Base-by-base conservation (phyloP, 2,888 invertebrate genomes). In the Empis livida region DNA sequence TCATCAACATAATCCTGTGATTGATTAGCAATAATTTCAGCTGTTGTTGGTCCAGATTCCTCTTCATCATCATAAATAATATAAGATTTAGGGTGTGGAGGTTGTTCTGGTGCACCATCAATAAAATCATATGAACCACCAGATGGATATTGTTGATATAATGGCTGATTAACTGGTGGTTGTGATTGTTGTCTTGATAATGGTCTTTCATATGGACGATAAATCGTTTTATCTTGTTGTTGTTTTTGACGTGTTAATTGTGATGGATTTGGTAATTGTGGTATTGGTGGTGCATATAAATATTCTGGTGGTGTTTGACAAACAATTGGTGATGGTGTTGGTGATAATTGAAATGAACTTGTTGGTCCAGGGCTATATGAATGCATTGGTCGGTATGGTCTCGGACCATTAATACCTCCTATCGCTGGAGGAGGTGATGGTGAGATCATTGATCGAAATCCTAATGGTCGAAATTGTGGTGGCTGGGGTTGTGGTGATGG, bases 1-100 rank as follows among this genome's bases (percentile, higher is more conserved):
- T 93, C 93, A 65, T 93, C 93, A 54, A 93, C 82, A 68, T 92
- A 93, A 70, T 93, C 92, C 72, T 93, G 92, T 50, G 89, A 89
- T 71, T 93, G 93, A 66, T 84, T 86, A 52, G 91, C 91, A 59
- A 92, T 91, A 59, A 91, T 91, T 70, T 91, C 90, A 42, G 91
- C 91, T 15, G 91, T 91, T 50, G 89, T 85, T 10, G 86, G 87
- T 41, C 89, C 87, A 56, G 81, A 75, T 54, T 84, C 82, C 62
- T 83, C 84, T 48, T 84, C 84, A 44, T 80, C 79, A 60, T 78
- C 78, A 59, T 67, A 67, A 60, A 68, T 56, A 54, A 78, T 74
- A 57, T 77, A 75, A 53, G 77, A 74, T 73, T 75, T 72, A 55
- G 76, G 77, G 58, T 79, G 75, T 55, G 75, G 80, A 54, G 84